Evolutionary conservation across 2,797 vertebrate species (phyloP).

Genomic region (Falco novaeseelandiae): DNA sequence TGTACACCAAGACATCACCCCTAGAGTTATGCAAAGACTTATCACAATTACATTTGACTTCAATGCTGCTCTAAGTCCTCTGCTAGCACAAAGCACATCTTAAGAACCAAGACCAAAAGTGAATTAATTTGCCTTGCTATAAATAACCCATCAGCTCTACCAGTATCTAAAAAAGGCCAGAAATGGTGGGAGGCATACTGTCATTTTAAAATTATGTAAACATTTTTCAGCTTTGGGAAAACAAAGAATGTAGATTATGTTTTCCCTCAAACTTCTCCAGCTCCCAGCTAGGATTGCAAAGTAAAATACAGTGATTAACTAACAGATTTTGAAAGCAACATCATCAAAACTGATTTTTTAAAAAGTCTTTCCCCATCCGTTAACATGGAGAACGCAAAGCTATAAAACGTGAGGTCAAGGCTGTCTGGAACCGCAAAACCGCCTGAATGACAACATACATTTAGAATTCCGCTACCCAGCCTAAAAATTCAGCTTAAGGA

Average conservation of each 20-base stretch:
- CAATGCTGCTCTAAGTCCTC: not conserved
- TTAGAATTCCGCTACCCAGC: not conserved
- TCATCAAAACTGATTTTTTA: not conserved
- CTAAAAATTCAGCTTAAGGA: not conserved
- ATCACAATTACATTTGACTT: not conserved
- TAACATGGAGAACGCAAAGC: not conserved
- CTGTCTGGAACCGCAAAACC: not conserved
- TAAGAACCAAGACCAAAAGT: not conserved
- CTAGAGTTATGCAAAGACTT: not conserved
- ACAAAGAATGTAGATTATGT: not conserved
- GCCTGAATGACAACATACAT: not conserved
- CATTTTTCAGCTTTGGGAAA: constrained; percentile 19
- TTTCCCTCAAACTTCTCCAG: not conserved
- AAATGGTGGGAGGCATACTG: not conserved
- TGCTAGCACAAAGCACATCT: not conserved
- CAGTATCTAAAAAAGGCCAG: not conserved
- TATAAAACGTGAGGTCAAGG: not conserved
- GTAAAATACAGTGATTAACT: not conserved
- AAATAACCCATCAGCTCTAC: not conserved
- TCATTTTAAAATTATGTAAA: not conserved
- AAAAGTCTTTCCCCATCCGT: not conserved
- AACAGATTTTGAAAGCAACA: not conserved
- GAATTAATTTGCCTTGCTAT: not conserved
- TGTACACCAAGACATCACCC: not conserved
- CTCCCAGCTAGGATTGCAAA: not conserved